These are phyloP conservation scores for Drosophila nr. fundita DNA, from an alignment of 2,888 invertebrate genomes.

Conservation along the genomic window DNA sequence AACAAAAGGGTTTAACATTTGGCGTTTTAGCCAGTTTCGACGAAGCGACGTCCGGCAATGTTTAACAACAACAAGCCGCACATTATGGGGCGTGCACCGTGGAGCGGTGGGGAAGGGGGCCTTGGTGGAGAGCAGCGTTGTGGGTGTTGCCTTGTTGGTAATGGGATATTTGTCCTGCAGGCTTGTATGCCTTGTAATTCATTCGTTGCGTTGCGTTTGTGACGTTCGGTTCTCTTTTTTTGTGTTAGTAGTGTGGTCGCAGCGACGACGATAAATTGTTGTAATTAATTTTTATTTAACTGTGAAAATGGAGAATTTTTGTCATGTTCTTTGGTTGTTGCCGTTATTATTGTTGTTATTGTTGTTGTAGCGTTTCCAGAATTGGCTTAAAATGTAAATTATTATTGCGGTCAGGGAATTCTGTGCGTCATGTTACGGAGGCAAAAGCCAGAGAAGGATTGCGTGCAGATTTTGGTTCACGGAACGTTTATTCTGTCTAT, in stretches of 20 bases:
- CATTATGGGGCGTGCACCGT: constrained; percentile 53
- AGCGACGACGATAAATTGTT: constrained; percentile 78
- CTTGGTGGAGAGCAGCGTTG: background rate
- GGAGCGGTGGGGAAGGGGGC: background rate
- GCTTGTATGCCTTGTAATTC: constrained; percentile 77
- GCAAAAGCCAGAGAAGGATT: constrained; percentile 40
- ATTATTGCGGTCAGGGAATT: constrained; percentile 76
- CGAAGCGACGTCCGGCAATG: constrained; percentile 52
- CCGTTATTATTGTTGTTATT: background rate
- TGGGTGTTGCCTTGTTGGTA: constrained; percentile 3
- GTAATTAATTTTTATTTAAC: constrained; percentile 83
- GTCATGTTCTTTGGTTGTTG: constrained; percentile 6
- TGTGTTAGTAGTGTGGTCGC: constrained; percentile 48
- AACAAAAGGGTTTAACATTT: constrained; percentile 82
- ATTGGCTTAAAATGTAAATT: constrained; percentile 83
- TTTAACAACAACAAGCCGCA: constrained; percentile 77
- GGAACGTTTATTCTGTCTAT: constrained; percentile 74
- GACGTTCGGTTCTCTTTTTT: constrained; percentile 22
- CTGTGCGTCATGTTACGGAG: constrained; percentile 61
- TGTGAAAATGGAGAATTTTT: constrained; percentile 77
- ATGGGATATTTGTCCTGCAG: constrained; percentile 61
- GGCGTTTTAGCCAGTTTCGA: constrained; percentile 73
- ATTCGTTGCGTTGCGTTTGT: constrained; percentile 68
- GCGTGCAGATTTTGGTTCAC: constrained; percentile 54
- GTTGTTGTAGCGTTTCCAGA: constrained; percentile 66